Conservation (phyloP, 2,113 vertebrate genomes). For the Corydoras maculifer region DNA sequence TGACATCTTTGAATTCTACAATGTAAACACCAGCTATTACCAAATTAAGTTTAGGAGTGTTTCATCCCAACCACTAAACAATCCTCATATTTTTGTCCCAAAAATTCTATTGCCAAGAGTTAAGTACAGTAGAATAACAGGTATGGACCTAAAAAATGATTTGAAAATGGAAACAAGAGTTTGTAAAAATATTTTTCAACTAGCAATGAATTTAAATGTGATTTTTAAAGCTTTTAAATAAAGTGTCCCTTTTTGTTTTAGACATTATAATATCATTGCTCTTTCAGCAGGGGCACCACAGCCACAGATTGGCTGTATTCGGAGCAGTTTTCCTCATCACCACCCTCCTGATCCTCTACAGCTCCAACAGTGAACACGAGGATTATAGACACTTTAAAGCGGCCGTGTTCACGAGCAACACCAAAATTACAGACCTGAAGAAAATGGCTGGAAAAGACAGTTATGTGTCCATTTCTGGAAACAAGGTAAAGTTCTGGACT, state of each 20-base stretch:
- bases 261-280: not conserved
- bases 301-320: conserved; percentile 78
- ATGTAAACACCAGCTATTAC: too few relatives aligned
- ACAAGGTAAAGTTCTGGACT: conserved; percentile 71
- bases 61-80: too few relatives aligned
- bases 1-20: too few relatives aligned
- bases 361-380: conserved; percentile 77
- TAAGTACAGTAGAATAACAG: too few relatives aligned
- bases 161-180: too few relatives aligned
- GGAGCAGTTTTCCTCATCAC: conserved; percentile 78
- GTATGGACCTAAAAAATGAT: too few relatives aligned
- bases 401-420: conserved; percentile 42
- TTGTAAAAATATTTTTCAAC: too few relatives aligned
- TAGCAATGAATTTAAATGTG: too few relatives aligned
- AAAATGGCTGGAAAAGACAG: conserved; percentile 76
- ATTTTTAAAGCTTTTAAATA: too few relatives aligned
- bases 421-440: conserved; percentile 70
- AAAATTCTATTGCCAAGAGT: too few relatives aligned
- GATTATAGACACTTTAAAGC: conserved; percentile 60
- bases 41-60: too few relatives aligned
- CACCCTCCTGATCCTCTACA: conserved; percentile 89
- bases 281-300: conserved; percentile 59
- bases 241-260: not conserved
- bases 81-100: too few relatives aligned
- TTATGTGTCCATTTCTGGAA: conserved; percentile 75